Percentiles rank a stretch among this genome's conserved stretches.
Evolutionary conservation across 2,797 vertebrate genomes (phyloP).

Genomic region (Coracias cyanogaster): DNA sequence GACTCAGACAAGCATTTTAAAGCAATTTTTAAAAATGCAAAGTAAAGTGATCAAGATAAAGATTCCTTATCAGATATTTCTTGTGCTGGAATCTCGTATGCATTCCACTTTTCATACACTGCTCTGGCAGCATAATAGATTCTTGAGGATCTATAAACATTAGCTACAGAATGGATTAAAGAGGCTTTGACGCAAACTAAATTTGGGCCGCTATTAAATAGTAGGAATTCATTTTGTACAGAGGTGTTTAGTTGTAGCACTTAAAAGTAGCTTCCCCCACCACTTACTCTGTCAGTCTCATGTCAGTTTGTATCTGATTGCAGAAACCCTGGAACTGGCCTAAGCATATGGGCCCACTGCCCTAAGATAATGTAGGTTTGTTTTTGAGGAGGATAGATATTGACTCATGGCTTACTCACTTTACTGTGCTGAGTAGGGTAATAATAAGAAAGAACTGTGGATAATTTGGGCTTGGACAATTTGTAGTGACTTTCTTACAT

Average conservation of each 20-base stretch:
- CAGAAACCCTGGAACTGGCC: neutral
- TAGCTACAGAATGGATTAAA: neutral
- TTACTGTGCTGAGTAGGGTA: neutral
- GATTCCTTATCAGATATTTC: neutral
- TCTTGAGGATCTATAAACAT: neutral
- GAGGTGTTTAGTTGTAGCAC: neutral
- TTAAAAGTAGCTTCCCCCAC: neutral
- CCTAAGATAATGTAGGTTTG: neutral
- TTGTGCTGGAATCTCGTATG: neutral
- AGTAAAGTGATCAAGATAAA: neutral
- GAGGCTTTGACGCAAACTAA: neutral
- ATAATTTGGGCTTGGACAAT: neutral
- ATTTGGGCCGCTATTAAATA: neutral
- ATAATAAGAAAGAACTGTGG: neutral
- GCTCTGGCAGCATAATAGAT: neutral
- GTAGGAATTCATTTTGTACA: neutral
- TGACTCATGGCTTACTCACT: constrained; percentile 28
- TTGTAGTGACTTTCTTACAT: neutral
- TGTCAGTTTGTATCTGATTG: neutral
- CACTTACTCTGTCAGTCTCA: neutral
- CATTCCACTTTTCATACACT: neutral
- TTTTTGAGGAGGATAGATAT: constrained; percentile 9
- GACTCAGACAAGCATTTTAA: neutral
- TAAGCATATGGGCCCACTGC: neutral
- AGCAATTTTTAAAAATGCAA: neutral